Conservation (phyloP, 92 coral and sea anemone species). For the Paragorgia papillata region DNA sequence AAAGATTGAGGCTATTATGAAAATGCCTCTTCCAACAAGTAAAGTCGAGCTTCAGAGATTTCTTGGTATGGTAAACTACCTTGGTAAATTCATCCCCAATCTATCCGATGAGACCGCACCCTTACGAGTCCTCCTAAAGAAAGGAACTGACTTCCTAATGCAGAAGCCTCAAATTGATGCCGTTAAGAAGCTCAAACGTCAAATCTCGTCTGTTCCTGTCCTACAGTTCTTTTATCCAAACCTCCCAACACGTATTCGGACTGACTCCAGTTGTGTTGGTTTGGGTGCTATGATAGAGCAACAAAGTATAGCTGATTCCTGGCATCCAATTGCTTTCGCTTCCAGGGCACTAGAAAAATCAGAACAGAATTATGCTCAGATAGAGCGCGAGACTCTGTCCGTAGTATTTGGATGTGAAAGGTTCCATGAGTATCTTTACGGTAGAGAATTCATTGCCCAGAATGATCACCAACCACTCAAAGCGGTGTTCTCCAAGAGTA, state of each 20-base stretch:
- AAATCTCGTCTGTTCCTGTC: background rate
- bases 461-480: background rate
- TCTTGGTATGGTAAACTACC: conserved; percentile 38
- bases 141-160: background rate
- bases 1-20: too few relatives aligned
- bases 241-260: conserved; percentile 4
- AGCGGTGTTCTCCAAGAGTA: background rate
- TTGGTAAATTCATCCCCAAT: conserved; percentile 28
- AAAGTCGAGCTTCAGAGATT: conserved; percentile 26
- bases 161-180: conserved; percentile 22
- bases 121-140: conserved; percentile 1
- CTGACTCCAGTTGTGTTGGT: conserved; percentile 1
- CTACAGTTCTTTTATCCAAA: conserved; percentile 3
- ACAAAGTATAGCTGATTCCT: background rate
- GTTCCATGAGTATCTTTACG: conserved; percentile 2
- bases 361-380: conserved; percentile 19
- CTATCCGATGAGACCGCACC: conserved; percentile 20
- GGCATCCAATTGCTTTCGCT: conserved; percentile 23
- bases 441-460: background rate
- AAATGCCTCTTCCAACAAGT: background rate
- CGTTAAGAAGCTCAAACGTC: conserved; percentile 12
- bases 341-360: conserved; percentile 1
- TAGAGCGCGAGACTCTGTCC: background rate
- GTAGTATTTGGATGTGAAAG: conserved; percentile 6
- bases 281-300: conserved; percentile 15